Evolutionary conservation across 2,113 vertebrate species (phyloP).

Genomic region (sheep (Ovis aries)): DNA sequence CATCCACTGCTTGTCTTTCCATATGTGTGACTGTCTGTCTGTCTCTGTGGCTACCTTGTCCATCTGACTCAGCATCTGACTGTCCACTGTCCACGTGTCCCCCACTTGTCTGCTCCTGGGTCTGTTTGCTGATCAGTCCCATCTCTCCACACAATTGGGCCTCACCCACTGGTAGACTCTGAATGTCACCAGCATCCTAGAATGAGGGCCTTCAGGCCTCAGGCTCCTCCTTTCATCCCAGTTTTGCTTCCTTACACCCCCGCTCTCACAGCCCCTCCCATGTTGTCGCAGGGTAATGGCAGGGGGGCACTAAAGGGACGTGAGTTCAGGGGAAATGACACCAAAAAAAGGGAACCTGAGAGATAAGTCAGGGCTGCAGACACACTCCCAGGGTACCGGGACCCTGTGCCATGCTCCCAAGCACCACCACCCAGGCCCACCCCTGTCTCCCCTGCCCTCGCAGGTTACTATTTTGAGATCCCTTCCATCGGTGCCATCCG

Average conservation of each 20-base stretch:
- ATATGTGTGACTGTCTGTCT: not conserved
- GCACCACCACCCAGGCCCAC: not conserved
- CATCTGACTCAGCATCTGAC: not conserved
- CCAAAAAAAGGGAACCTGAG: not conserved
- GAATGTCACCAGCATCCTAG: not conserved
- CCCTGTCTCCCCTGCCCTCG: slow-evolving; percentile 58
- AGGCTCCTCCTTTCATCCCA: not conserved
- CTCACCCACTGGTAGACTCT: not conserved
- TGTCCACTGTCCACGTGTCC: not conserved
- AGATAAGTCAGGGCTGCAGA: not conserved
- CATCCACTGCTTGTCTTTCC: not conserved
- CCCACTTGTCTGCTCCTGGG: not conserved
- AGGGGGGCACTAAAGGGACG: not conserved
- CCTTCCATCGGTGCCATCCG: slow-evolving; percentile 97
- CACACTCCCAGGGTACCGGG: not conserved
- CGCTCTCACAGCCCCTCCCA: not conserved
- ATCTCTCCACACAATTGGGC: not conserved
- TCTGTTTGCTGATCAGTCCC: not conserved
- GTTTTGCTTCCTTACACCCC: not conserved
- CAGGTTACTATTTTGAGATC: slow-evolving; percentile 99
- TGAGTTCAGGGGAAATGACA: not conserved
- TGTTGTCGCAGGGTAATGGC: not conserved
- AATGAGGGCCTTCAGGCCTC: not conserved
- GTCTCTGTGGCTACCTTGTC: not conserved
- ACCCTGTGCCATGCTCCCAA: not conserved